Base-by-base conservation (phyloP, 2,113 vertebrate species). In the Psittacus erithacus region DNA sequence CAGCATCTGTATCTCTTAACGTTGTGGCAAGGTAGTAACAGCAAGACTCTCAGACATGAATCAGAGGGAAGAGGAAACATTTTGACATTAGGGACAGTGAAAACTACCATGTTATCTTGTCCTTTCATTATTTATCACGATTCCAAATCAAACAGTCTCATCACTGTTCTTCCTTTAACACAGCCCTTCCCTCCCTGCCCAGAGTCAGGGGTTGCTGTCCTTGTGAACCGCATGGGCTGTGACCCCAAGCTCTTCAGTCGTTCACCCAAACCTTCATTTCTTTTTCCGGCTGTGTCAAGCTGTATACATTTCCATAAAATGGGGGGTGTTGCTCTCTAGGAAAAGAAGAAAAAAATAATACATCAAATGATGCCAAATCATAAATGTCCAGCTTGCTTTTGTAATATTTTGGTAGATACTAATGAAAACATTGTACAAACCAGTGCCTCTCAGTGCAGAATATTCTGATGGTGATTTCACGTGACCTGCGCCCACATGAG, bases 61-160 rank as follows among this genome's bases (percentile, higher is more conserved):
- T 53, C n/a, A 78, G 12, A 73, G 14, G 29, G 29, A 80, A 88
- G 44, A 87, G 12, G 57, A 90, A 94, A 90, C 27, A 43, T 93
- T 88, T 87, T 82, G 62, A 31, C 70, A 15, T 47, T 35, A 57
- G 27, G 3, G 17, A 57, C 67, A 69, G 35, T 47, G 62, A 97
- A 94, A 96, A 94, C 38, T n/a, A 82, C 41, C 15, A 13, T 49
- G 23, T 43, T 95, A 14, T 68, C 49, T 81, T 83, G n/a, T 82
- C 43, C 44, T 63, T 89, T 73, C 67, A 46, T 78, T 87, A 64
- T 92, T 88, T 93, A 75, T 73, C 49, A 49, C 0, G 1, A 65
- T 27, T 87, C 43, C 63, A 68, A 75, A 91, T 70, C 41, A 68
- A 60, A 64, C 23, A 71, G 44, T 10, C 31, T 88, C 28, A 50